Evolutionary conservation across 2,113 vertebrate genomes (phyloP), one percentile per base, ranked within the genome.

Genomic region (Paedocypris sp.): DNA sequence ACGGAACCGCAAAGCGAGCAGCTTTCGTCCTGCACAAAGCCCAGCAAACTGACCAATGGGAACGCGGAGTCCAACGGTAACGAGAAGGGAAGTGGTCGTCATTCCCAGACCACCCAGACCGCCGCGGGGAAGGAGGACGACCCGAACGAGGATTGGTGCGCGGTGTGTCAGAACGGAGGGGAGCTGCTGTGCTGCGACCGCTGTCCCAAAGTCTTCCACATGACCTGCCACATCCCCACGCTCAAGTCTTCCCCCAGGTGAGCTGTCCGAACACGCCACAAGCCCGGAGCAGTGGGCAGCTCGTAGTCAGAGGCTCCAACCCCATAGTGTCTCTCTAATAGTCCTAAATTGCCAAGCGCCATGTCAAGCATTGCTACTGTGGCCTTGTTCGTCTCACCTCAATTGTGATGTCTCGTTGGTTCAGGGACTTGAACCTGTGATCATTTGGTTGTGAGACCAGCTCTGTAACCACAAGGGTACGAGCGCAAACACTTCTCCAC

Each of bases 91-190:
- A 46, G 48, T 41, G 72, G 80, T 10, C 49, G 48, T 1, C 67
- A 65, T 11, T 60, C 57, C 3, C 59, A 60, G n/a, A n/a, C n/a
- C 60, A 71, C 13, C 53, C 69, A 67, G 69, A 45, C 50, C 43
- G 49, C 39, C 32, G 60, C 16, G 6, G 73, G 73, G 10, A 96
- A 97, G 73, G 94, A 98, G 0, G 94, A 99, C 0, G 95, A 99
- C 62, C 95, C 95, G 1, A 99, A 99, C 46, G 95, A 99, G 74
- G 95, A 98, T 79, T 99, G 94, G 95, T 99, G 95, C 54, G 95
- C 93, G 0, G 95, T 98, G 47, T 99, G 95, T 80, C 94, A 91
- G 72, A 99, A 98, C 0, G 95, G 94, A 43, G 95, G 95, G 8
- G 90, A 97, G 64, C 86, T 99, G 3, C 75, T 99, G 7, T 98